These are phyloP conservation scores for Mimumesa dahlbomi DNA, from an alignment of 2,888 invertebrate genomes.

Conservation along the genomic window DNA sequence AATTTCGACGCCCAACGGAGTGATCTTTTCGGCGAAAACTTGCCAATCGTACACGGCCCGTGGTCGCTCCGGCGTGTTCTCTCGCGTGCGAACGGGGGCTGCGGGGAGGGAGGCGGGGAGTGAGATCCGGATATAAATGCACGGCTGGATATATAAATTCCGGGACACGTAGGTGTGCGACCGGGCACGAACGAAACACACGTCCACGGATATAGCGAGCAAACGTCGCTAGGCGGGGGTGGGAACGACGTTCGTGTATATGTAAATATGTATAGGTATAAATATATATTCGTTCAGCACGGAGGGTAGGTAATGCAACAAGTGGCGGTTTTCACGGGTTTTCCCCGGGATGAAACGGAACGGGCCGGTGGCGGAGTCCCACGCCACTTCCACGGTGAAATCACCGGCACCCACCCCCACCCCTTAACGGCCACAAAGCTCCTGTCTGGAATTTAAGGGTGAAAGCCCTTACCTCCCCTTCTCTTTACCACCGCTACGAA, in stretches of 20 bases:
- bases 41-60: too few relatives aligned
- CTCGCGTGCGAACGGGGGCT: too few relatives aligned
- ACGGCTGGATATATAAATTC: slow-evolving; percentile 43
- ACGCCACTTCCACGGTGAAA: slow-evolving; percentile 67
- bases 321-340: slow-evolving; percentile 80
- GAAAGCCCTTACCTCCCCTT: slow-evolving; percentile 66
- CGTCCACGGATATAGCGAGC: slow-evolving; percentile 9
- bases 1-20: too few relatives aligned
- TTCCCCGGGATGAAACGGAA: slow-evolving; percentile 78
- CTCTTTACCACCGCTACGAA: slow-evolving; percentile 54
- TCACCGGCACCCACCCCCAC: slow-evolving; percentile 53
- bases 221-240: slow-evolving; percentile 4
- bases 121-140: slow-evolving; percentile 32
- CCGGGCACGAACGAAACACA: background rate
- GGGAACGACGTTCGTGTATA: slow-evolving; percentile 11
- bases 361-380: slow-evolving; percentile 67
- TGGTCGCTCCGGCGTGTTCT: too few relatives aligned
- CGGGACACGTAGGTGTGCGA: slow-evolving; percentile 12
- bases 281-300: slow-evolving; percentile 55
- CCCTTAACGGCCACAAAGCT: slow-evolving; percentile 68
- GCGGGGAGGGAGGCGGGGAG: too few relatives aligned
- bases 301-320: slow-evolving; percentile 76
- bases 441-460: slow-evolving; percentile 73
- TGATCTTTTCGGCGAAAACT: too few relatives aligned
- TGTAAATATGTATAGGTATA: slow-evolving; percentile 43